A percentile compares a stretch with the other conserved stretches of the same genome.
These are phyloP conservation scores for Phaetusa simplex DNA, from an alignment of 2,113 vertebrate species.

Conservation along the genomic window DNA sequence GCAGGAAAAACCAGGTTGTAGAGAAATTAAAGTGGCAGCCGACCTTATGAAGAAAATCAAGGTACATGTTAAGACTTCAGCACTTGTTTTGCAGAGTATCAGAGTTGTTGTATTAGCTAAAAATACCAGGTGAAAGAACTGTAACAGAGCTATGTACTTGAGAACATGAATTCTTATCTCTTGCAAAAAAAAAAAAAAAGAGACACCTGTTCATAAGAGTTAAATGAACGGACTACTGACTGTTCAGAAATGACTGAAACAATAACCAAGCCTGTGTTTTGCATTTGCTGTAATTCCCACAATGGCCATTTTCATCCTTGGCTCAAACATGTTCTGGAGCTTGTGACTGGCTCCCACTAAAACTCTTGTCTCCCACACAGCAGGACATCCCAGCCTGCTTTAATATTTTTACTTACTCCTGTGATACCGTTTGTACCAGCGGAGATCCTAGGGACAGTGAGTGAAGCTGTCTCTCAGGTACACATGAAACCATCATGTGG, in stretches of 20 bases:
- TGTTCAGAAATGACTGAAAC: background rate
- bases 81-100: background rate
- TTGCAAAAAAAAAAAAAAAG: background rate
- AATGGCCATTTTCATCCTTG: background rate
- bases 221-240: background rate
- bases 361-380: background rate
- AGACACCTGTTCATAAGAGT: background rate
- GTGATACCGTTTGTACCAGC: background rate
- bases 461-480: background rate
- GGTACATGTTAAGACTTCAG: background rate
- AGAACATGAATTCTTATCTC: background rate
- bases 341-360: background rate
- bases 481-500: accelerated
- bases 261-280: background rate
- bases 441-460: background rate
- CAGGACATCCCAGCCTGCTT: background rate
- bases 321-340: background rate
- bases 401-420: background rate
- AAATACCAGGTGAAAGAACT: background rate
- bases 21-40: background rate
- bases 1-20: background rate
- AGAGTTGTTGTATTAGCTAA: background rate
- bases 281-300: background rate
- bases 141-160: background rate
- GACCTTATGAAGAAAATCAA: background rate